These are phyloP conservation scores for Eueides isabella DNA, from an alignment of 1,140 invertebrate genomes.

Conservation along the genomic window DNA sequence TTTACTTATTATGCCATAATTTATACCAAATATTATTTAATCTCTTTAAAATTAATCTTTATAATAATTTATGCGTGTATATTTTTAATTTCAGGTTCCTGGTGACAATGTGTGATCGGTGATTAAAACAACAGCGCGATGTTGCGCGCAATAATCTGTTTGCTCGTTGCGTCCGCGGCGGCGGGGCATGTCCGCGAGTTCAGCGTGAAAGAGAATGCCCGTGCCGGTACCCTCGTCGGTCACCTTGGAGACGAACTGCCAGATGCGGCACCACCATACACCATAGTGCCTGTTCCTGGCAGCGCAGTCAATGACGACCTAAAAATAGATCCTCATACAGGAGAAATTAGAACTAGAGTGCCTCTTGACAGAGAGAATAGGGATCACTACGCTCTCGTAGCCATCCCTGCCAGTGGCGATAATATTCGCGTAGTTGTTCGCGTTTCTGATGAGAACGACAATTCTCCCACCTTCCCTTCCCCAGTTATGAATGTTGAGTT, in stretches of 20 bases:
- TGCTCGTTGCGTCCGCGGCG: conserved; percentile 61
- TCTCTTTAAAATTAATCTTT: neutral
- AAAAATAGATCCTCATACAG: conserved; percentile 92
- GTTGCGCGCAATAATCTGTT: conserved; percentile 61
- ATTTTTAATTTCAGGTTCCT: conserved; percentile 59
- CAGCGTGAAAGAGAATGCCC: conserved; percentile 92
- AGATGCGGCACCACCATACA: conserved; percentile 90
- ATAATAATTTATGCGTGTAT: neutral
- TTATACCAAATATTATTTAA: no score
- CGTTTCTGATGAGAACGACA: conserved; percentile 98
- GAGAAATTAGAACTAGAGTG: conserved; percentile 94
- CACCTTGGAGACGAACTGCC: conserved; percentile 90
- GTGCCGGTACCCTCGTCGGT: conserved; percentile 92
- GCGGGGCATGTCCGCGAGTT: conserved; percentile 90
- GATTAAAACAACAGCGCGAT: conserved; percentile 64
- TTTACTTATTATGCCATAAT: no score
- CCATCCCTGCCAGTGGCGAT: conserved; percentile 92
- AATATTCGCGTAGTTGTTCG: conserved; percentile 93
- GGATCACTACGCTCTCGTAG: conserved; percentile 93
- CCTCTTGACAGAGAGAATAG: conserved; percentile 94
- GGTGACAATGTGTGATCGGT: conserved; percentile 77
- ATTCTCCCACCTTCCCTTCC: conserved; percentile 94
- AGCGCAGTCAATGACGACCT: conserved; percentile 94
- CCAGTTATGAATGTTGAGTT: conserved; percentile 94
- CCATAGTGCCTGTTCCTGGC: conserved; percentile 93